These are phyloP conservation scores for Venustoraphidia nigricollis DNA, from an alignment of 2,888 invertebrate genomes.

Conservation along the genomic window DNA sequence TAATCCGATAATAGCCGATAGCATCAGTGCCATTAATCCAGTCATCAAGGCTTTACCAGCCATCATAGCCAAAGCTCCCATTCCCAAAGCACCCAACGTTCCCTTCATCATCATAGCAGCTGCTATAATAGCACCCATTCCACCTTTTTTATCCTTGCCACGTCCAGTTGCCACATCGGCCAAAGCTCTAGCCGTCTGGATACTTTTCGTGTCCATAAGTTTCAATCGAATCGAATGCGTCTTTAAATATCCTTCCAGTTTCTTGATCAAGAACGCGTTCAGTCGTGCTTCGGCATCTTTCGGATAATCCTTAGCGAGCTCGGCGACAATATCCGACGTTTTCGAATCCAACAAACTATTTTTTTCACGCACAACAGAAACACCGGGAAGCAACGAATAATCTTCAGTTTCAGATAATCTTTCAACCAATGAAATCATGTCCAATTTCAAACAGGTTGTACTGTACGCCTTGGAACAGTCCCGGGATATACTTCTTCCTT, in stretches of 20 bases:
- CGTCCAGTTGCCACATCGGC: constrained; percentile 34
- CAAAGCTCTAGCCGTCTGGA: constrained; percentile 39
- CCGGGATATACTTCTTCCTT: constrained; percentile 22
- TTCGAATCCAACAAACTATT: constrained; percentile 32
- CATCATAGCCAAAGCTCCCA: constrained; percentile 59
- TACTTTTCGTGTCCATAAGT: constrained; percentile 44
- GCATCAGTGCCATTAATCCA: constrained; percentile 60
- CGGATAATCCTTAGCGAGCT: constrained; percentile 58
- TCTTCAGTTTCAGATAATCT: constrained; percentile 54
- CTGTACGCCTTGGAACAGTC: constrained; percentile 45
- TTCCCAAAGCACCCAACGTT: constrained; percentile 54
- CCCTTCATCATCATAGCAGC: constrained; percentile 46
- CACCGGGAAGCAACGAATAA: constrained; percentile 53
- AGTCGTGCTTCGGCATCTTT: constrained; percentile 60
- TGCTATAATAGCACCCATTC: constrained; percentile 32
- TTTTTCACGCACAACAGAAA: constrained; percentile 53
- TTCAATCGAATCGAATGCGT: constrained; percentile 58
- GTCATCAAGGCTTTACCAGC: constrained; percentile 77
- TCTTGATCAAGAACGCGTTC: constrained; percentile 58
- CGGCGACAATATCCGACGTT: constrained; percentile 54
- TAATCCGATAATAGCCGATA: constrained; percentile 61
- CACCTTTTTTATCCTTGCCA: constrained; percentile 33
- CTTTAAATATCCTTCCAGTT: constrained; percentile 53
- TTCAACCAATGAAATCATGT: constrained; percentile 61
- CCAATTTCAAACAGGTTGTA: constrained; percentile 62